A percentile compares a stretch with the other conserved stretches of the same genome.
These are phyloP conservation scores for Halocynthia roretzi DNA, from an alignment of 23 tunicate species.

Conservation along the genomic window DNA sequence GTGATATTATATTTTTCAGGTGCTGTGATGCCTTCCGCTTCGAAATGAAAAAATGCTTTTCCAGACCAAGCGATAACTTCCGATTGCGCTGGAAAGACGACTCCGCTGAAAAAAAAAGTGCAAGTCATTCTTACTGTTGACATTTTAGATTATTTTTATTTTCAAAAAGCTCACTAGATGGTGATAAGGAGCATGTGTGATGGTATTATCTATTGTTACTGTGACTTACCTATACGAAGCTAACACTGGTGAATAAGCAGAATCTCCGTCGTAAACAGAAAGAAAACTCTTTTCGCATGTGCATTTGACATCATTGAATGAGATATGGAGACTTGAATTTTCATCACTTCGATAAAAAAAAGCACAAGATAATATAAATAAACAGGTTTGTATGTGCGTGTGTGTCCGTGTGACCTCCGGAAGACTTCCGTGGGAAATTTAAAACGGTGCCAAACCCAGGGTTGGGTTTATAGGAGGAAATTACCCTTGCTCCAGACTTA, in stretches of 20 bases:
- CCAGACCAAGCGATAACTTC: slow-evolving; percentile 4
- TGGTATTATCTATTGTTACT: background rate
- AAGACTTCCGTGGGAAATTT: too few relatives aligned
- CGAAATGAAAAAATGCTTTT: slow-evolving; percentile 5
- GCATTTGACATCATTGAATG: slow-evolving; percentile 8
- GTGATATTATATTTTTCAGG: slow-evolving; percentile 3
- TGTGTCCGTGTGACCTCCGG: too few relatives aligned
- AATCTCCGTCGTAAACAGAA: slow-evolving; percentile 44
- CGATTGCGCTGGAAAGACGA: background rate
- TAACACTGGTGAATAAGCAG: slow-evolving; percentile 29
- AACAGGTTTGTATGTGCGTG: too few relatives aligned
- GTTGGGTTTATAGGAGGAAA: too few relatives aligned
- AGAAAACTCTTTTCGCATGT: slow-evolving; percentile 31
- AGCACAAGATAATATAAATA: too few relatives aligned
- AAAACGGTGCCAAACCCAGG: too few relatives aligned
- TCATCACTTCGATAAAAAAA: background rate
- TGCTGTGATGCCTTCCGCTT: background rate
- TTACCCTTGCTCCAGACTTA: too few relatives aligned
- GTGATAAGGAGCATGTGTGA: background rate
- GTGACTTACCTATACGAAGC: slow-evolving; percentile 41
- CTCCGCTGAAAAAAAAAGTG: slow-evolving; percentile 18
- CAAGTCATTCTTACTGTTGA: background rate
- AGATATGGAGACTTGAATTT: slow-evolving; percentile 11
- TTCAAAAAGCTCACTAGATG: background rate
- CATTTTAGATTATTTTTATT: background rate